Evolutionary conservation across 1,140 invertebrate species (phyloP).

Genomic region (Aporrectodea caliginosa): DNA sequence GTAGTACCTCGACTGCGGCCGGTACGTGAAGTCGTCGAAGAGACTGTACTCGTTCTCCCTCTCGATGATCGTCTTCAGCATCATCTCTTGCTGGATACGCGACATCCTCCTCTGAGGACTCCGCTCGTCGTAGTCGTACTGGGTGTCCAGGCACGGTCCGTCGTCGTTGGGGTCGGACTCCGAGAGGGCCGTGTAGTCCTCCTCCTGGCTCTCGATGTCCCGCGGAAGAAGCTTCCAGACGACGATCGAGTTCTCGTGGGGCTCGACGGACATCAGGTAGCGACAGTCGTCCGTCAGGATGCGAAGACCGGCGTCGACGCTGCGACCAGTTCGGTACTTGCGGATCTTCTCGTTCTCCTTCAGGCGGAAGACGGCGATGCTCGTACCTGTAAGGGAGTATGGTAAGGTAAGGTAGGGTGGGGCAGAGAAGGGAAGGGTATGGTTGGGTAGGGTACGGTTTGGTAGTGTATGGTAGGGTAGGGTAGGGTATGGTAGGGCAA

Average conservation of each 20-base stretch:
- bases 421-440: too few species aligned
- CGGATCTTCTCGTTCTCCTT: not conserved
- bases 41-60: not conserved
- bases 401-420: too few species aligned
- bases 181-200: not conserved
- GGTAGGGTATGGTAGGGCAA: too few species aligned
- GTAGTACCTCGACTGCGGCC: too few species aligned
- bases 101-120: not conserved
- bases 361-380: not conserved
- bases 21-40: not conserved
- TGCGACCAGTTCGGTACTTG: not conserved
- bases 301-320: not conserved
- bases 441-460: too few species aligned
- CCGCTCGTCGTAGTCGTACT: not conserved
- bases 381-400: not conserved
- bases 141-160: not conserved
- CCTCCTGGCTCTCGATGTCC: not conserved
- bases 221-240: not conserved
- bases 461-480: too few species aligned
- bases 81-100: not conserved
- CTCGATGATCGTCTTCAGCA: not conserved
- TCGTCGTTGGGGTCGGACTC: not conserved
- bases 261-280: not conserved
- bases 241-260: not conserved
- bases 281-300: not conserved